A percentile compares a stretch with the other conserved stretches of the same genome.
Conservation (phyloP, 2,888 invertebrate species). For the Latrodectus hesperus region DNA sequence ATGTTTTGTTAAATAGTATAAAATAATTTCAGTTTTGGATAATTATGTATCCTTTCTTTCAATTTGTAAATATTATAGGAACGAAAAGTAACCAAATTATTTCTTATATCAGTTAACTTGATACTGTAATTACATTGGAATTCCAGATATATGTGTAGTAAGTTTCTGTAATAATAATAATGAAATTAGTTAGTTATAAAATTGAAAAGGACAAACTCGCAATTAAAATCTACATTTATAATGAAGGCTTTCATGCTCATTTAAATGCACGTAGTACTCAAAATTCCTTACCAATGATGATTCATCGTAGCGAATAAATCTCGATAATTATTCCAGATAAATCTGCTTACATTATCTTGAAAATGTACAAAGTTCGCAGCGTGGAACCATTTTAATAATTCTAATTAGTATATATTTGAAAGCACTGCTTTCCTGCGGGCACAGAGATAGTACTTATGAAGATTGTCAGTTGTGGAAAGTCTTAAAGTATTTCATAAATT, state of each 20-base stretch:
- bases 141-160: too few relatives aligned
- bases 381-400: constrained; percentile 28
- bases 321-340: constrained; percentile 20
- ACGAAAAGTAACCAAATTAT: too few relatives aligned
- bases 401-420: constrained; percentile 41
- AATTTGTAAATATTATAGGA: too few relatives aligned
- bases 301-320: constrained; percentile 33
- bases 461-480: not conserved
- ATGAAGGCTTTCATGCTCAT: not conserved
- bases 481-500: not conserved
- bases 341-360: constrained; percentile 1
- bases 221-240: constrained; percentile 2
- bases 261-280: not conserved
- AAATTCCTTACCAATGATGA: constrained; percentile 7
- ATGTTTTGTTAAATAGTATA: too few relatives aligned
- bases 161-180: too few relatives aligned
- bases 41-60: too few relatives aligned
- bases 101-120: too few relatives aligned
- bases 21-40: too few relatives aligned
- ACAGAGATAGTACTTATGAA: not conserved
- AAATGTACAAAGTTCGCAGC: constrained; percentile 22
- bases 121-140: too few relatives aligned
- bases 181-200: too few relatives aligned
- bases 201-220: too few relatives aligned
- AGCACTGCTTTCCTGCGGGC: not conserved